phyloP scores from a whole-genome alignment of 2,797 vertebrate species.

The Fratercula arctica region DNA sequence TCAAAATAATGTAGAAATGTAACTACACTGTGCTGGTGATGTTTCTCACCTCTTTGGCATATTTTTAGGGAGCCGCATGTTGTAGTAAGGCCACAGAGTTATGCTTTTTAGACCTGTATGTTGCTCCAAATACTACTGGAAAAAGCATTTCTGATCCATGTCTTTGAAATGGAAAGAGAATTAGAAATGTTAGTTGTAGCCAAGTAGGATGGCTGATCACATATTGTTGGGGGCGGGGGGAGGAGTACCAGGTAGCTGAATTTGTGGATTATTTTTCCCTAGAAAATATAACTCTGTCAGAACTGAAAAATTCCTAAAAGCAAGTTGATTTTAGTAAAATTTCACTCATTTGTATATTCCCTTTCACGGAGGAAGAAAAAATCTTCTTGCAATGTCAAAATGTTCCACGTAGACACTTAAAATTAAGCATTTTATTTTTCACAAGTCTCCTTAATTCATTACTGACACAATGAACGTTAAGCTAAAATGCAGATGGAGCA shows the following conservation, averaged over 20 bases:
- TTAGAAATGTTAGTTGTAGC: neutral
- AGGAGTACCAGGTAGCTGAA: neutral
- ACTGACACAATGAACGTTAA: neutral
- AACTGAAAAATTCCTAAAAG: neutral
- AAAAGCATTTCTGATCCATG: neutral
- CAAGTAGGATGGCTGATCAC: neutral
- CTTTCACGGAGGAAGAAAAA: neutral
- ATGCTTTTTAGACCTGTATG: neutral
- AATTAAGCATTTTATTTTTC: neutral
- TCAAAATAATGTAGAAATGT: neutral
- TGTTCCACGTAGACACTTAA: neutral
- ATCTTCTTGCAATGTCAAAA: neutral
- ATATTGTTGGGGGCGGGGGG: accelerated
- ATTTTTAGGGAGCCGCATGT: neutral
- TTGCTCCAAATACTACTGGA: neutral
- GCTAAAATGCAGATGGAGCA: neutral
- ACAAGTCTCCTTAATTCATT: neutral
- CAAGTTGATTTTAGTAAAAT: neutral
- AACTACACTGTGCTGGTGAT: neutral
- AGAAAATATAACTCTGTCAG: neutral
- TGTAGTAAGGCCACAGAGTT: neutral
- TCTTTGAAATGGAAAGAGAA: neutral
- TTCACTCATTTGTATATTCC: neutral
- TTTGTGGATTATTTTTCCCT: neutral
- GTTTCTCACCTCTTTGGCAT: neutral